Evolutionary conservation across 2,888 invertebrate species (phyloP).

Genomic region (Harpagoxenus sublaevis): DNA sequence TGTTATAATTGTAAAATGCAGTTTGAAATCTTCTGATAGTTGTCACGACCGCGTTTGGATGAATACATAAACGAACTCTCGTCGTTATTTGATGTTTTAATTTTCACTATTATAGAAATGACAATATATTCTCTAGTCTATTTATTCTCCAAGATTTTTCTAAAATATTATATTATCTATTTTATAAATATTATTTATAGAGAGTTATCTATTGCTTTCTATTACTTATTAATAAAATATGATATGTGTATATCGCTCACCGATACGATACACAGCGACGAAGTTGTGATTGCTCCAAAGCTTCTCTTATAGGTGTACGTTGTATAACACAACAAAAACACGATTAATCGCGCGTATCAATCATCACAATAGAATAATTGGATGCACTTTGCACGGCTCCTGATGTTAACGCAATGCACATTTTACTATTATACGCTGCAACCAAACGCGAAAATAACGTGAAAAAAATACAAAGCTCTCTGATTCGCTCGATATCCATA

Average conservation of each 20-base stretch:
- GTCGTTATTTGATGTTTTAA: not conserved
- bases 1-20: not conserved
- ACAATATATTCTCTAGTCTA: not conserved
- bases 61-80: not conserved
- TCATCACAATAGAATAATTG: not conserved
- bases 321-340: not conserved
- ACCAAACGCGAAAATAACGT: not conserved
- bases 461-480: not conserved
- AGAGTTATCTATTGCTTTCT: not conserved
- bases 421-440: not conserved
- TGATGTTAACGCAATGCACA: not conserved
- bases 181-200: not conserved
- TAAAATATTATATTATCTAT: not conserved
- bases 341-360: not conserved
- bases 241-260: not conserved
- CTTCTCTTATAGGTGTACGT: not conserved
- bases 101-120: not conserved
- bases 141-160: not conserved
- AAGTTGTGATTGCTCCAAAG: not conserved
- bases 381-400: not conserved
- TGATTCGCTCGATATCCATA: not conserved
- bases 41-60: not conserved
- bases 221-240: not conserved
- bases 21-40: not conserved
- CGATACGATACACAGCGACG: not conserved